Percentiles rank a stretch among this genome's conserved stretches.
phyloP scores from a whole-genome alignment of 2,888 invertebrate species.

The Himalopsyche japonica region DNA sequence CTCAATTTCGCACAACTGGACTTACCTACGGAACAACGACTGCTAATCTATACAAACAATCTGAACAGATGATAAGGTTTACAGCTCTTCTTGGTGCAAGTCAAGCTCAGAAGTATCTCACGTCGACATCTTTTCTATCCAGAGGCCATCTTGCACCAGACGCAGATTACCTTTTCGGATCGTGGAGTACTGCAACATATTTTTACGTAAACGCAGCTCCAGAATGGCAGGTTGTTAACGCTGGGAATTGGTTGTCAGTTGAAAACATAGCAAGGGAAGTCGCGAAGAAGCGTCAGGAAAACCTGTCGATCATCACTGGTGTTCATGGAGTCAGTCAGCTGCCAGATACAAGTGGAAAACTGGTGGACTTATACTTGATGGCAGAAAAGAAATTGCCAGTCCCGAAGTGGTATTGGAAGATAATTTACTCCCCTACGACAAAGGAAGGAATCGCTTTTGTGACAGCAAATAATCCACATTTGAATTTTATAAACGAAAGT shows the following conservation, averaged over 20 bases:
- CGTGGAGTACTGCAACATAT: slow-evolving; percentile 52
- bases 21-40: slow-evolving; percentile 18
- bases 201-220: slow-evolving; percentile 55
- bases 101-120: slow-evolving; percentile 46
- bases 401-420: slow-evolving; percentile 53
- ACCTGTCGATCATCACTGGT: slow-evolving; percentile 51
- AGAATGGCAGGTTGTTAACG: slow-evolving; percentile 55
- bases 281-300: slow-evolving; percentile 44
- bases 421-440: slow-evolving; percentile 48
- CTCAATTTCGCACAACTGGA: slow-evolving; percentile 18
- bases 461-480: slow-evolving; percentile 54
- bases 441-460: slow-evolving; percentile 52
- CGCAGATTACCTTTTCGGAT: slow-evolving; percentile 53
- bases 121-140: slow-evolving; percentile 46
- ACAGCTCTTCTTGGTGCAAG: slow-evolving; percentile 45
- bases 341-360: slow-evolving; percentile 44
- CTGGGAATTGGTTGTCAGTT: slow-evolving; percentile 53
- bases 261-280: slow-evolving; percentile 49
- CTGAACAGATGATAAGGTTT: slow-evolving; percentile 43
- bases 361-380: slow-evolving; percentile 48
- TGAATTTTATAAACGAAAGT: slow-evolving; percentile 12
- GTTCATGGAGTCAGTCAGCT: slow-evolving; percentile 48
- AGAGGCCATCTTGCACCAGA: slow-evolving; percentile 56
- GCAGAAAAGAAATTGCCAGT: slow-evolving; percentile 47
- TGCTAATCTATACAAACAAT: slow-evolving; percentile 25